phyloP scores from a whole-genome alignment of 2,113 vertebrate genomes.

The Urocitellus parryii region DNA sequence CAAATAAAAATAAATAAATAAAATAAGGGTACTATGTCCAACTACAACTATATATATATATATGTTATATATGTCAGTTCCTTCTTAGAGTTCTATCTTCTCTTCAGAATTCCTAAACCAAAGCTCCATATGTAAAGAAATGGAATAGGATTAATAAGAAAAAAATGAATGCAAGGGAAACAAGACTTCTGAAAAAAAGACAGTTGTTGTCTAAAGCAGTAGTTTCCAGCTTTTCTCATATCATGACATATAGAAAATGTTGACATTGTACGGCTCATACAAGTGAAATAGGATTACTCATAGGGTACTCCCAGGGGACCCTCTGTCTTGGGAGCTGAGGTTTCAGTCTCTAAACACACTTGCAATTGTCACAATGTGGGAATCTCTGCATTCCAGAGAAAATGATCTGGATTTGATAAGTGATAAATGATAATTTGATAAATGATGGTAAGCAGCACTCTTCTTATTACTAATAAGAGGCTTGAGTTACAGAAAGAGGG shows the following conservation, averaged over 20 bases:
- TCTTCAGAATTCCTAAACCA: conserved; percentile 18
- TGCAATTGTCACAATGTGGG: background rate
- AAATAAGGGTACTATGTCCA: too few relatives aligned
- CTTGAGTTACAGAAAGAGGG: background rate
- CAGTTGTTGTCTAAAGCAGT: background rate
- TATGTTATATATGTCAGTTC: background rate
- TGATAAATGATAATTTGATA: too few relatives aligned
- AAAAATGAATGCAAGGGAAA: background rate
- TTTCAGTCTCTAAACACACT: background rate
- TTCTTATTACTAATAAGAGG: conserved; percentile 4
- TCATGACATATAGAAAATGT: background rate
- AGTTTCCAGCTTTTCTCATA: background rate
- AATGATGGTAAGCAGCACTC: background rate
- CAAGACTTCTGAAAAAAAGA: background rate
- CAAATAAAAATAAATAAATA: too few relatives aligned
- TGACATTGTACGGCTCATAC: background rate
- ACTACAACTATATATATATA: too few relatives aligned
- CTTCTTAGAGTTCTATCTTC: background rate
- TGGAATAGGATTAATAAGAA: background rate
- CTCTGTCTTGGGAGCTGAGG: too few relatives aligned
- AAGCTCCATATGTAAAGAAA: background rate
- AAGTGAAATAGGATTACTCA: background rate
- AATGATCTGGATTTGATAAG: background rate
- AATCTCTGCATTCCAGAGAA: background rate
- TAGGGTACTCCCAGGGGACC: too few relatives aligned